Evolutionary conservation across 2,888 invertebrate species (phyloP).

Genomic region (Mesoligia furuncula): DNA sequence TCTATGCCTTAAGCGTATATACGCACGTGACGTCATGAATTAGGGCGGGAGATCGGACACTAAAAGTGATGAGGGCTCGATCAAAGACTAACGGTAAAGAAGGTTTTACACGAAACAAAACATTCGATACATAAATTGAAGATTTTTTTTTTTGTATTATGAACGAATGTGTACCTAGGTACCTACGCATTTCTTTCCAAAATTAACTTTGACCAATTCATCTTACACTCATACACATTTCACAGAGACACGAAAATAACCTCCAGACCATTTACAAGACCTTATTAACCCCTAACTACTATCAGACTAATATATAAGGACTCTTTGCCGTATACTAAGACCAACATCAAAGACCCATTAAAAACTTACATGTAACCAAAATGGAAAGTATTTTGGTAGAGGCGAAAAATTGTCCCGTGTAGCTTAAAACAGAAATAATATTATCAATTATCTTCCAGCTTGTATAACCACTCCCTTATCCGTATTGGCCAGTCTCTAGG

Average conservation of each 20-base stretch:
- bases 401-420: neutral
- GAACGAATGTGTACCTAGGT: neutral
- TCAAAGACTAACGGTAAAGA: slow-evolving; percentile 15
- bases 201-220: neutral
- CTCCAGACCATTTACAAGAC: neutral
- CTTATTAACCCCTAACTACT: neutral
- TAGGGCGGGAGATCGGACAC: slow-evolving; percentile 25
- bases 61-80: slow-evolving; percentile 40
- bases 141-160: too few species aligned
- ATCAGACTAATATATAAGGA: too few species aligned
- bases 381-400: neutral
- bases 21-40: slow-evolving; percentile 49
- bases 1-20: slow-evolving; percentile 12
- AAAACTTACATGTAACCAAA: neutral
- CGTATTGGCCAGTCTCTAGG: slow-evolving; percentile 38
- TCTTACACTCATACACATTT: neutral
- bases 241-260: neutral
- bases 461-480: slow-evolving; percentile 13
- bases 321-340: neutral
- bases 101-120: slow-evolving; percentile 17
- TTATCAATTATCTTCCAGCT: slow-evolving; percentile 16
- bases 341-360: neutral
- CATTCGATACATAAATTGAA: neutral
- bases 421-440: slow-evolving; percentile 8
- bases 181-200: neutral